phyloP scores from a whole-genome alignment of 1,140 invertebrate genomes.

The Lysiphlebus fabarum region DNA sequence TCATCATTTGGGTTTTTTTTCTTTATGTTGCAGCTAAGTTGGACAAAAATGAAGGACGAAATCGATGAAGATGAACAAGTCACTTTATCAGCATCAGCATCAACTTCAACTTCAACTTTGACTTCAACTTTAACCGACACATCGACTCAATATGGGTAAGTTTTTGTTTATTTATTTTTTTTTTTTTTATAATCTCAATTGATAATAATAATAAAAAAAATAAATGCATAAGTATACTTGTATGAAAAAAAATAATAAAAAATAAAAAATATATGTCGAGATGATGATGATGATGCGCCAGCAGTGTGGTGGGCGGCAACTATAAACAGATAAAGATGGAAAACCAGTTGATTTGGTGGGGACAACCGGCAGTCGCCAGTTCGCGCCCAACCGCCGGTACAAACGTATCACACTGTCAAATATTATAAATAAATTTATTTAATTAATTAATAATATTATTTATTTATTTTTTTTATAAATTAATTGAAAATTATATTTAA shows the following conservation, averaged over 20 bases:
- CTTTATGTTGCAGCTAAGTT: slow-evolving; percentile 18
- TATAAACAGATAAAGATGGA: slow-evolving; percentile 7
- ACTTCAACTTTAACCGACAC: slow-evolving; percentile 32
- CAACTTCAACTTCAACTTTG: slow-evolving; percentile 24
- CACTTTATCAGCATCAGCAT: slow-evolving; percentile 33
- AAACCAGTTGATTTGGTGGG: slow-evolving; percentile 6
- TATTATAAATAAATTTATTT: not conserved
- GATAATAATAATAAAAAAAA: not conserved
- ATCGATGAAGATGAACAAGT: slow-evolving; percentile 42
- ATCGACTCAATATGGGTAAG: slow-evolving; percentile 9
- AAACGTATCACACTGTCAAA: not conserved
- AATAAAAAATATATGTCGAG: not conserved
- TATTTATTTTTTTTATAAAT: no score
- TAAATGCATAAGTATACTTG: not conserved
- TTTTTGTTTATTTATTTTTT: slow-evolving; percentile 16
- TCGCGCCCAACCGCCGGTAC: slow-evolving; percentile 9
- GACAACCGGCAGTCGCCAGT: slow-evolving; percentile 15
- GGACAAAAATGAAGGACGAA: slow-evolving; percentile 45
- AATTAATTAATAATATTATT: not conserved
- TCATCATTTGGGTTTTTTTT: slow-evolving; percentile 12
- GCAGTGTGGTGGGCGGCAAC: slow-evolving; percentile 8
- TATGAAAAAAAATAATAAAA: slow-evolving; percentile 3
- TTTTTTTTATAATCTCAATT: not conserved
- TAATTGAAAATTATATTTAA: no score
- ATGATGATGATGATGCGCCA: not conserved